These are phyloP conservation scores for Orientallactaga bullata DNA, from an alignment of 2,113 vertebrate species.

Conservation along the genomic window DNA sequence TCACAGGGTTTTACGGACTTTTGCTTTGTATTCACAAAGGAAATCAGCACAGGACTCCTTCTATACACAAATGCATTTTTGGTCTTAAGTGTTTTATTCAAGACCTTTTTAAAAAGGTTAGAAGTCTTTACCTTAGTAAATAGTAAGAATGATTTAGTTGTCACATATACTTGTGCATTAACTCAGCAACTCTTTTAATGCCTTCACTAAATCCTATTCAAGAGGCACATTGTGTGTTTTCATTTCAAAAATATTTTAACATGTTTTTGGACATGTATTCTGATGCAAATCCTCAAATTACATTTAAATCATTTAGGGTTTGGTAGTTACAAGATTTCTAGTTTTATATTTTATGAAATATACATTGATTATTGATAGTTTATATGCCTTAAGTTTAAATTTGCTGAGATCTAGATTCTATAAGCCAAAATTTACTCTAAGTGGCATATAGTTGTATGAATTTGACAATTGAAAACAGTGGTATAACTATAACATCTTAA, in stretches of 20 bases:
- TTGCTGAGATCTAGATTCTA: neutral
- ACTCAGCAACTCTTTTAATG: neutral
- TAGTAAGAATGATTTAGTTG: slow-evolving; percentile 17
- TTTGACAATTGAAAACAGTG: neutral
- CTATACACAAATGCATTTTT: neutral
- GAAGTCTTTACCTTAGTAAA: slow-evolving; percentile 38
- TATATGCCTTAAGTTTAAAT: neutral
- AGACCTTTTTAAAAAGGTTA: slow-evolving; percentile 30
- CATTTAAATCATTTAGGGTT: slow-evolving; percentile 49
- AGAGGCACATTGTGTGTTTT: slow-evolving; percentile 56
- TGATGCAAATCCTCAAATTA: slow-evolving; percentile 49
- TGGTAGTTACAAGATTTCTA: slow-evolving; percentile 26
- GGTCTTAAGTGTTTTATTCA: neutral
- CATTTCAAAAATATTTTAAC: slow-evolving; percentile 50
- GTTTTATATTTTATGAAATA: slow-evolving; percentile 52
- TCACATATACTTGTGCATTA: neutral
- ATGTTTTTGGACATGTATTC: slow-evolving; percentile 16
- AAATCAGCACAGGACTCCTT: neutral
- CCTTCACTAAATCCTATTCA: slow-evolving; percentile 1
- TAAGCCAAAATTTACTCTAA: neutral
- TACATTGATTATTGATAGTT: neutral
- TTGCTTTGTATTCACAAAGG: neutral
- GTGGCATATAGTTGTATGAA: neutral
- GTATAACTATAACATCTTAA: neutral
- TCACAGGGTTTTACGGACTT: neutral